These are phyloP conservation scores for Ophioninae sp. DNA, from an alignment of 2,888 invertebrate genomes.

Conservation along the genomic window DNA sequence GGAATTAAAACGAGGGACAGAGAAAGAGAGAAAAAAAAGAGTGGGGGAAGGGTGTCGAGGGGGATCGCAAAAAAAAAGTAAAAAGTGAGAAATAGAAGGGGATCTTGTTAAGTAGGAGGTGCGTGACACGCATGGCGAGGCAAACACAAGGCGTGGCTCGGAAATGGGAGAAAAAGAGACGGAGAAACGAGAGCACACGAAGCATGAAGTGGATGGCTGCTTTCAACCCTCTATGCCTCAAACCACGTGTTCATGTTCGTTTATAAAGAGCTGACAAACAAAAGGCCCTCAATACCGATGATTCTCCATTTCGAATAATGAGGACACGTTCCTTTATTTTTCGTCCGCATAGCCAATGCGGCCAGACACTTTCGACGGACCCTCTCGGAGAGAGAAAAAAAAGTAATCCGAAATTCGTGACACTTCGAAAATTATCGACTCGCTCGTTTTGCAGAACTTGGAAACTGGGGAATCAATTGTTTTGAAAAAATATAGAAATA, in stretches of 20 bases:
- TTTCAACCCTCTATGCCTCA: conserved; percentile 49
- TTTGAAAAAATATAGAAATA: too few relatives aligned
- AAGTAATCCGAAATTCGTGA: not conserved
- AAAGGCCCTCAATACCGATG: not conserved
- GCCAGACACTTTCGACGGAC: not conserved
- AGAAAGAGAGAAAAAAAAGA: conserved; percentile 25
- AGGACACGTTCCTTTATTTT: not conserved
- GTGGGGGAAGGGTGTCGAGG: conserved; percentile 5
- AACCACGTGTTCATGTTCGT: conserved; percentile 8
- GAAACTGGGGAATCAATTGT: too few relatives aligned
- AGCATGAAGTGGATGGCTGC: conserved; percentile 47
- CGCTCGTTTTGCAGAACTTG: too few relatives aligned
- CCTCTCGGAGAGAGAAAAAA: not conserved
- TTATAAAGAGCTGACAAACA: conserved; percentile 5
- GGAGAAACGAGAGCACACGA: conserved; percentile 66
- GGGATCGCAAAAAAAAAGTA: conserved; percentile 4
- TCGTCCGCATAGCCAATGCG: not conserved
- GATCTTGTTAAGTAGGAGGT: conserved; percentile 77
- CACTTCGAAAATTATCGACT: not conserved
- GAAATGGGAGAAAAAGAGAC: conserved; percentile 41
- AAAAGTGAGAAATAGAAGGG: conserved; percentile 59
- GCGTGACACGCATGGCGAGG: conserved; percentile 79
- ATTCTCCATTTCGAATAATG: conserved; percentile 5
- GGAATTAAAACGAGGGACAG: not conserved
- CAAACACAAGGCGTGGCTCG: conserved; percentile 79